Conservation (phyloP, 1,140 invertebrate species). For the Notospermus geniculatus region DNA sequence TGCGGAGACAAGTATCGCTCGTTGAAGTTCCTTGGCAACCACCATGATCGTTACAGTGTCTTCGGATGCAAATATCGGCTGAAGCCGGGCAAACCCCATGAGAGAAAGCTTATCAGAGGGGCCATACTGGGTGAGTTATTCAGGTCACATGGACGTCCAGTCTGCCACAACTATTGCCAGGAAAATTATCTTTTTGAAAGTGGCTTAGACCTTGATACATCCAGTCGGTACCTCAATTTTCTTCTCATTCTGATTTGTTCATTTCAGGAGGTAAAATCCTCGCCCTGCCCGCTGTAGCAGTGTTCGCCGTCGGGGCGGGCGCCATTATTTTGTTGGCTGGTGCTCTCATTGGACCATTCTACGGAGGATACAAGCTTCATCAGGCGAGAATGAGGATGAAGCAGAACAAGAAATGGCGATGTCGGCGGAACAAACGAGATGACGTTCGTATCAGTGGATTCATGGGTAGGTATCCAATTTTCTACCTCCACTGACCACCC, state of each 20-base stretch:
- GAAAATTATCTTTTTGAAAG: background rate
- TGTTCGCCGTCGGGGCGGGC: slow-evolving; percentile 45
- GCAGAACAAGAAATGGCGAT: slow-evolving; percentile 5
- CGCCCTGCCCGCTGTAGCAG: slow-evolving; percentile 39
- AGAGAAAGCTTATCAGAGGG: slow-evolving; percentile 53
- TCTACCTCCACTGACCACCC: no score
- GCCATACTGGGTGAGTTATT: slow-evolving; percentile 49
- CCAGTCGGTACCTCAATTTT: slow-evolving; percentile 13
- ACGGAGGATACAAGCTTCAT: slow-evolving; percentile 39
- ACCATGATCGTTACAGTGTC: slow-evolving; percentile 53
- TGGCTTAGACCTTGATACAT: background rate
- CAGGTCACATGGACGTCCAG: background rate
- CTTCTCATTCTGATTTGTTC: slow-evolving; percentile 15
- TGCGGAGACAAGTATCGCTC: slow-evolving; percentile 53
- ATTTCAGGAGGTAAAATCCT: slow-evolving; percentile 50
- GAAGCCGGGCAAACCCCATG: slow-evolving; percentile 48
- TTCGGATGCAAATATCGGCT: slow-evolving; percentile 57
- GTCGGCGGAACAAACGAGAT: slow-evolving; percentile 6
- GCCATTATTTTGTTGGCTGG: slow-evolving; percentile 42
- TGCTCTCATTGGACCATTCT: slow-evolving; percentile 44
- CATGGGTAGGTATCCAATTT: background rate
- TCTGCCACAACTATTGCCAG: background rate
- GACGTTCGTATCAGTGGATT: background rate
- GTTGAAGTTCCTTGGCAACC: slow-evolving; percentile 55
- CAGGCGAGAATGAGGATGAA: slow-evolving; percentile 14